phyloP scores from a whole-genome alignment of 30 jellyfish, hydroid and myxozoan species.

The Aurelia aurita region DNA sequence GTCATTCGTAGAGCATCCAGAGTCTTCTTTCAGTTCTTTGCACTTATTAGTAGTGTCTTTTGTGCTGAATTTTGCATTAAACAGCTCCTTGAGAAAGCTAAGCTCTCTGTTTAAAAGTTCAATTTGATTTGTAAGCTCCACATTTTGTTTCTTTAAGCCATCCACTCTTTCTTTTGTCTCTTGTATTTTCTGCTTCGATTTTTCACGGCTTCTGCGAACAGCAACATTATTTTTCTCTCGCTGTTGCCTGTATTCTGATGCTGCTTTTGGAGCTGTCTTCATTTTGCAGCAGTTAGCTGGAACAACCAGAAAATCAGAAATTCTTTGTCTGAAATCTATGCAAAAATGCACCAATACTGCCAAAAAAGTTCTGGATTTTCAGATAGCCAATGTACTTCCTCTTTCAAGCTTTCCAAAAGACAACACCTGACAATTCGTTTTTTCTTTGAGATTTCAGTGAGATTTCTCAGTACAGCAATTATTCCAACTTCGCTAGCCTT shows the following conservation, averaged over 20 bases:
- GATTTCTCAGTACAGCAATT: too few species aligned
- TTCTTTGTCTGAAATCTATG: too few species aligned
- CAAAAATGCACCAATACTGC: too few species aligned
- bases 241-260: slow-evolving; percentile 26
- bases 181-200: slow-evolving; percentile 57
- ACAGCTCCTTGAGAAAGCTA: slow-evolving; percentile 60
- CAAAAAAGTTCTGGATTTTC: too few species aligned
- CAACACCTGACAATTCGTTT: too few species aligned
- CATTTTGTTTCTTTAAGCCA: slow-evolving; percentile 48
- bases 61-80: slow-evolving; percentile 32
- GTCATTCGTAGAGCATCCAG: not conserved
- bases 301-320: too few species aligned
- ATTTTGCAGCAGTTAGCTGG: not conserved
- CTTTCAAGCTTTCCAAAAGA: too few species aligned
- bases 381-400: too few species aligned
- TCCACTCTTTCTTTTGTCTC: slow-evolving; percentile 72
- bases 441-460: too few species aligned
- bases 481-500: too few species aligned
- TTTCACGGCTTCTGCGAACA: slow-evolving; percentile 84
- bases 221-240: slow-evolving; percentile 72
- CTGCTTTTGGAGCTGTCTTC: slow-evolving; percentile 17
- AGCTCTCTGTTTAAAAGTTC: slow-evolving; percentile 70
- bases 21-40: not conserved
- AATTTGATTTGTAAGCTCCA: slow-evolving; percentile 52
- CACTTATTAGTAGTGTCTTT: not conserved